Conservation (phyloP, 2,797 vertebrate genomes). For the Thamnophis elegans region DNA sequence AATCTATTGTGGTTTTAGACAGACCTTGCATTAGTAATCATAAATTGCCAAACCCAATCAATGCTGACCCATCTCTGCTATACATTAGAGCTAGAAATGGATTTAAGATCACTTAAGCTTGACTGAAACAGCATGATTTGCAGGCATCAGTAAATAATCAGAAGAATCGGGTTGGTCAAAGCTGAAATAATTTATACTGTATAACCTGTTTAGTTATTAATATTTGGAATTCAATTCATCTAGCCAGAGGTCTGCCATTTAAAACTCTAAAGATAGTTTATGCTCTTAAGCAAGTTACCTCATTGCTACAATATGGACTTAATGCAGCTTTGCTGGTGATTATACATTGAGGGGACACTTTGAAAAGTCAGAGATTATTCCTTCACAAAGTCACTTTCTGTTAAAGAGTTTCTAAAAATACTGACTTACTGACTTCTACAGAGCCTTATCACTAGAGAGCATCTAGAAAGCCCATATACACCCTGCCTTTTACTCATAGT, state of each 20-base stretch:
- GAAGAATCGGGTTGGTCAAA: neutral
- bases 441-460: neutral
- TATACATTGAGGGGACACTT: neutral
- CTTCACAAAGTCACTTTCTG: neutral
- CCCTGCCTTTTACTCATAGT: neutral
- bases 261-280: neutral
- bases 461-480: neutral
- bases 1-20: slow-evolving; percentile 5
- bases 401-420: neutral
- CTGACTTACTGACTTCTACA: neutral
- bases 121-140: slow-evolving; percentile 6
- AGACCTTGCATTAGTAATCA: neutral
- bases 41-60: slow-evolving; percentile 12
- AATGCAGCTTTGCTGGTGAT: neutral
- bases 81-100: neutral
- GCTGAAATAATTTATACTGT: neutral
- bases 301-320: neutral
- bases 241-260: neutral
- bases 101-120: slow-evolving; percentile 5
- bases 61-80: neutral
- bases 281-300: neutral
- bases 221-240: neutral
- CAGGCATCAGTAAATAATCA: slow-evolving; percentile 16
- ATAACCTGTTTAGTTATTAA: neutral
- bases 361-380: neutral